These are phyloP conservation scores for Lycocorax pyrrhopterus DNA, from an alignment of 2,113 vertebrate genomes.

Conservation along the genomic window DNA sequence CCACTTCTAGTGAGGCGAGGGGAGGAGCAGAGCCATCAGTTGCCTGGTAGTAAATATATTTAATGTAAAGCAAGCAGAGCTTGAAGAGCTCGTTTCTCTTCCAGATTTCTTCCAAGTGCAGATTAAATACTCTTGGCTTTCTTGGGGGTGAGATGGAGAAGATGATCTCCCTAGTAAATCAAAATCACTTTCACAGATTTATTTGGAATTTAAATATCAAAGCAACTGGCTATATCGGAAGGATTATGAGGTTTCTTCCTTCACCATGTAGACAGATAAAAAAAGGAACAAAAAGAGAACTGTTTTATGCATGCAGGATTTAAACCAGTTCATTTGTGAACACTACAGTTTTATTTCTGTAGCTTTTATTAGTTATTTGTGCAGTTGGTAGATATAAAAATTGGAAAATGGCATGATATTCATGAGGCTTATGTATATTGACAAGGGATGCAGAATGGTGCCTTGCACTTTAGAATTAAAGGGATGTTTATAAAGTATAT, in stretches of 20 bases:
- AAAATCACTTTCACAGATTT: conserved; percentile 69
- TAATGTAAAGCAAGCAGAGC: conserved; percentile 71
- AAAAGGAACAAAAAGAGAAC: not conserved
- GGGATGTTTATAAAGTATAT: not conserved
- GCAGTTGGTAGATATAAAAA: not conserved
- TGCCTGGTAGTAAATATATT: conserved; percentile 46
- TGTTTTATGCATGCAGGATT: not conserved
- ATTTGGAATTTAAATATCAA: not conserved
- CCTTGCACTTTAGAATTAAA: not conserved
- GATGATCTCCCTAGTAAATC: conserved; percentile 57
- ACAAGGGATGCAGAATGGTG: not conserved
- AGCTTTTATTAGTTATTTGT: not conserved
- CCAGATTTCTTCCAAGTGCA: conserved; percentile 72
- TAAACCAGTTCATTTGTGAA: not conserved
- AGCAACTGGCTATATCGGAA: not conserved
- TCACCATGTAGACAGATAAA: not conserved
- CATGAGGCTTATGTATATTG: not conserved
- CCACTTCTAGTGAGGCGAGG: not conserved
- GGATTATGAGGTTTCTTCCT: not conserved
- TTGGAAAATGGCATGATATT: not conserved
- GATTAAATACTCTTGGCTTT: conserved; percentile 67
- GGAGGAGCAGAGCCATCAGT: not conserved
- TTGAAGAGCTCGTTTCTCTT: conserved; percentile 72
- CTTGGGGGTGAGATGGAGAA: conserved; percentile 54
- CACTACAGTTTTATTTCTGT: not conserved